Conservation (phyloP, 2,888 invertebrate genomes). For the Chouioia cunea region DNA sequence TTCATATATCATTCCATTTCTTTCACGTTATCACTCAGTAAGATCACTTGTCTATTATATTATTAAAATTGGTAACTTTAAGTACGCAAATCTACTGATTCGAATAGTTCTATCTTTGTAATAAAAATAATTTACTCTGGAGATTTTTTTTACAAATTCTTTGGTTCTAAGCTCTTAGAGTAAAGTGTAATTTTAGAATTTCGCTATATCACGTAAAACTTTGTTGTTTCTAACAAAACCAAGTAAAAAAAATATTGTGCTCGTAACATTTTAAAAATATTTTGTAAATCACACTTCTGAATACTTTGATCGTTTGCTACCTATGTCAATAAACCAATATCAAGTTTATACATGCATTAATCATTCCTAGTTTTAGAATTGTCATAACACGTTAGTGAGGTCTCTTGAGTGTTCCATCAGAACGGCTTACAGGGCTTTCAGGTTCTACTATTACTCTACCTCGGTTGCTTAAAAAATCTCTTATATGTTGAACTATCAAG, state of each 20-base stretch:
- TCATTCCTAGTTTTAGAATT: slow-evolving; percentile 18
- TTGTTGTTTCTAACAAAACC: too few relatives aligned
- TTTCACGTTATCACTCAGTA: slow-evolving; percentile 31
- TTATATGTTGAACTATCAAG: slow-evolving; percentile 96
- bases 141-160: slow-evolving; percentile 37
- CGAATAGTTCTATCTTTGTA: slow-evolving; percentile 28
- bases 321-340: slow-evolving; percentile 18
- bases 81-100: slow-evolving; percentile 25
- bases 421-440: slow-evolving; percentile 59
- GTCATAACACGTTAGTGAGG: slow-evolving; percentile 57
- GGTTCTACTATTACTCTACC: slow-evolving; percentile 61
- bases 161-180: slow-evolving; percentile 45
- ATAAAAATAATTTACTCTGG: slow-evolving; percentile 48
- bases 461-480: slow-evolving; percentile 84
- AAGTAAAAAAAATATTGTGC: background rate
- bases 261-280: slow-evolving; percentile 41
- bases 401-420: slow-evolving; percentile 61
- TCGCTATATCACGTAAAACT: too few relatives aligned
- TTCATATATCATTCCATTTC: slow-evolving; percentile 20
- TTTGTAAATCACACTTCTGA: slow-evolving; percentile 33
- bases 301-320: slow-evolving; percentile 20
- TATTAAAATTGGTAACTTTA: slow-evolving; percentile 24
- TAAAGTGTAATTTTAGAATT: background rate
- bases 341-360: slow-evolving; percentile 32
- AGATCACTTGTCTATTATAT: slow-evolving; percentile 30